Conservation (phyloP, 2,888 invertebrate species). For the Philhelius pedissequus region DNA sequence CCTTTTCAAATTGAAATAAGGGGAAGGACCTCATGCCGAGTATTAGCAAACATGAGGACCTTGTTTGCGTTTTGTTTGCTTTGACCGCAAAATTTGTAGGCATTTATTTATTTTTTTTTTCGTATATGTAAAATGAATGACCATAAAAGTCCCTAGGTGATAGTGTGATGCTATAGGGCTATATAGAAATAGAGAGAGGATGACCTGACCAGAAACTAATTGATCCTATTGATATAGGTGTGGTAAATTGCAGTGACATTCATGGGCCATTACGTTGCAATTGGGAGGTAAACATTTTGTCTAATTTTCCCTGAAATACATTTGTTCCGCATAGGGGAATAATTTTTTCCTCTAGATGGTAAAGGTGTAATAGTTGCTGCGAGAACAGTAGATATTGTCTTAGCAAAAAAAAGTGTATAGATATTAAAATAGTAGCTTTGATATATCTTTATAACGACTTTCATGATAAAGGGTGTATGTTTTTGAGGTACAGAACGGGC, state of each 20-base stretch:
- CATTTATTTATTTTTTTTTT: conserved; percentile 13
- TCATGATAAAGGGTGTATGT: too few species aligned
- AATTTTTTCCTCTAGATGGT: neutral
- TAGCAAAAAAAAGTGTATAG: neutral
- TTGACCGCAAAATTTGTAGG: conserved; percentile 62
- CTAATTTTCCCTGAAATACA: conserved; percentile 54
- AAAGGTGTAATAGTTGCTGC: neutral
- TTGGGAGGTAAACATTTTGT: conserved; percentile 57
- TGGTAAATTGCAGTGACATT: conserved; percentile 65
- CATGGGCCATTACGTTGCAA: conserved; percentile 57
- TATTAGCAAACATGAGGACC: conserved; percentile 62
- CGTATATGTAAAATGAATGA: conserved; percentile 17
- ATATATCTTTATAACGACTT: too few species aligned
- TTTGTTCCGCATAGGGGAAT: conserved; percentile 56
- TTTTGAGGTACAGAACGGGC: too few species aligned
- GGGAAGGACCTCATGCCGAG: conserved; percentile 65
- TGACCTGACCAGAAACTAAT: conserved; percentile 63
- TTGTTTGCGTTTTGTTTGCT: conserved; percentile 64
- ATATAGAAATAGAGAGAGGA: neutral
- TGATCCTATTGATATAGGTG: conserved; percentile 62
- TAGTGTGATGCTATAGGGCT: conserved; percentile 6
- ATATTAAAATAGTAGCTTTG: neutral
- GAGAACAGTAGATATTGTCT: neutral
- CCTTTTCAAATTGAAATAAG: conserved; percentile 27
- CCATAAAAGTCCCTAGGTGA: conserved; percentile 12